Conservation (phyloP, 2,888 invertebrate species). For the Pollenia angustigena region DNA sequence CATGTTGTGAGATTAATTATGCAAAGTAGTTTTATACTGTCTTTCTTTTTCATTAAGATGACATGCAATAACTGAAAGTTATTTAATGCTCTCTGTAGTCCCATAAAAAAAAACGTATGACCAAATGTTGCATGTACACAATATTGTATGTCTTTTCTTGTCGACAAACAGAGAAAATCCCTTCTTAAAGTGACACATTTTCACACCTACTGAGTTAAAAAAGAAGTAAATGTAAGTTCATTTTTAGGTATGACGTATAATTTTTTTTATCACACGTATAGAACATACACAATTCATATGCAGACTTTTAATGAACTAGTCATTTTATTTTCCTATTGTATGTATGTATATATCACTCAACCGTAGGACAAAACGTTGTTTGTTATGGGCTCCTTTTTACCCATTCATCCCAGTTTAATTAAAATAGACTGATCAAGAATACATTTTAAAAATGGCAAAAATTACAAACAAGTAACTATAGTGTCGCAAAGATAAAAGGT, state of each 20-base stretch:
- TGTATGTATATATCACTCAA: too few species aligned
- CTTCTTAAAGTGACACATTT: constrained; percentile 49
- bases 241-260: not conserved
- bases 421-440: too few species aligned
- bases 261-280: not conserved
- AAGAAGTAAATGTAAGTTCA: not conserved
- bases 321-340: too few species aligned
- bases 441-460: too few species aligned
- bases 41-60: constrained; percentile 17
- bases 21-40: constrained; percentile 25
- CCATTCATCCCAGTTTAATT: too few species aligned
- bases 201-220: constrained; percentile 52
- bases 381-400: too few species aligned
- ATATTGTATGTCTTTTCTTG: constrained; percentile 4
- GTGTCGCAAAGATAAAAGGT: too few species aligned
- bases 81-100: constrained; percentile 4
- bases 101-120: not conserved
- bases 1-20: constrained; percentile 45
- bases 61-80: constrained; percentile 45
- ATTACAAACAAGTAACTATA: too few species aligned
- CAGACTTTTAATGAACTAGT: not conserved
- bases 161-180: constrained; percentile 36
- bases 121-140: constrained; percentile 53
- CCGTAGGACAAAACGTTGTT: too few species aligned
- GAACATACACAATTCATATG: too few species aligned